Evolutionary conservation across 2,888 invertebrate genomes (phyloP).

Genomic region (Lissocephala sabroskyi): DNA sequence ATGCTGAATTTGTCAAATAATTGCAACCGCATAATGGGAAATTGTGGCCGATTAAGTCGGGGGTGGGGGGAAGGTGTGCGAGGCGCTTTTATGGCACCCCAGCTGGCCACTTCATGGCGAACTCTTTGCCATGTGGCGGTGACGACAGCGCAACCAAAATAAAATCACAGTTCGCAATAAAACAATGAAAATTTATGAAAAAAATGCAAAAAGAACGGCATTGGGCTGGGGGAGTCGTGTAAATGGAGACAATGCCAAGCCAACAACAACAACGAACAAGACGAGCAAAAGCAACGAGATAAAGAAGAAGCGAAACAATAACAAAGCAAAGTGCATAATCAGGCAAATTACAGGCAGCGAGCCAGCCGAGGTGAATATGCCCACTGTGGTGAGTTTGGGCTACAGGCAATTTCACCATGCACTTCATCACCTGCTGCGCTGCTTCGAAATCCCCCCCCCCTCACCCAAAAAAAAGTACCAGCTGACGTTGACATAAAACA

Average conservation of each 20-base stretch:
- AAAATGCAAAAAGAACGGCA: slow-evolving; percentile 30
- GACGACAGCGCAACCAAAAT: slow-evolving; percentile 3
- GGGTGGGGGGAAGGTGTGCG: no score
- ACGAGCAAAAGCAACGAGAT: background rate
- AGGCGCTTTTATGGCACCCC: no score
- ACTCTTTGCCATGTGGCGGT: slow-evolving; percentile 7
- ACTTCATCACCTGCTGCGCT: slow-evolving; percentile 9
- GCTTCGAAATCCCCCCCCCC: background rate
- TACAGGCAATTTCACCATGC: no score
- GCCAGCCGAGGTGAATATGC: no score
- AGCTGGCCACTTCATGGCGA: slow-evolving; percentile 34
- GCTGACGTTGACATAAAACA: slow-evolving; percentile 3
- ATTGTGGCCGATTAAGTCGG: no score
- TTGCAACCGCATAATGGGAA: no score
- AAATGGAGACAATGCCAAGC: slow-evolving; percentile 2
- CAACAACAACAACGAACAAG: slow-evolving; percentile 1
- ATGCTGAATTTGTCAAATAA: no score
- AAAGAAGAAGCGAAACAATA: no score
- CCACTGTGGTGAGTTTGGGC: no score
- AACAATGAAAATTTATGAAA: slow-evolving; percentile 21
- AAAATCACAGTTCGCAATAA: slow-evolving; percentile 20
- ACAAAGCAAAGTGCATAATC: slow-evolving; percentile 32
- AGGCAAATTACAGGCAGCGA: slow-evolving; percentile 28
- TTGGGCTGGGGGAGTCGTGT: background rate
- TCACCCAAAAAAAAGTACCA: background rate